These are phyloP conservation scores for Bombus impatiens DNA, from an alignment of 1,140 invertebrate genomes.

Conservation along the genomic window DNA sequence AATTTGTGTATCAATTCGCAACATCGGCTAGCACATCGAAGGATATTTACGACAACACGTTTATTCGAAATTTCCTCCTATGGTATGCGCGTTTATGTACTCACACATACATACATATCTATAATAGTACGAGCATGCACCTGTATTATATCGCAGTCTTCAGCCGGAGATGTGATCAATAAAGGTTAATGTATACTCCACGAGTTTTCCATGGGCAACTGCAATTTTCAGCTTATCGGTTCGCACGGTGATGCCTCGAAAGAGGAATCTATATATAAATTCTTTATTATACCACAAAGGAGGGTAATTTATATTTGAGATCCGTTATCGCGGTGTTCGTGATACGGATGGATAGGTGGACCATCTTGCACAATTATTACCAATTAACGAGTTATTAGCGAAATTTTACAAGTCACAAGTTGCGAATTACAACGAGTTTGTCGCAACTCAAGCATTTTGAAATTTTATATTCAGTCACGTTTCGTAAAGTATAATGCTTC, in stretches of 20 bases:
- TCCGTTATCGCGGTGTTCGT: background rate
- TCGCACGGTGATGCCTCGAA: conserved; percentile 18
- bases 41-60: conserved; percentile 32
- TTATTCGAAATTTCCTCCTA: conserved; percentile 36
- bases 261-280: conserved; percentile 26
- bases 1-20: conserved; percentile 39
- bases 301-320: conserved; percentile 23
- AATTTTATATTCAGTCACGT: too few species aligned
- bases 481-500: too few species aligned
- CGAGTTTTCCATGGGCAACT: conserved; percentile 1
- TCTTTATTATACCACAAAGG: conserved; percentile 13
- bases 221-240: conserved; percentile 50
- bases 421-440: too few species aligned
- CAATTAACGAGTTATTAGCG: too few species aligned
- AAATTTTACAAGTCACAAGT: too few species aligned
- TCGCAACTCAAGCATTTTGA: too few species aligned
- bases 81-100: background rate
- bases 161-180: conserved; percentile 39
- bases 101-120: background rate
- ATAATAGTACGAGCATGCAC: background rate
- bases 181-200: conserved; percentile 40
- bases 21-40: background rate
- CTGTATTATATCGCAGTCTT: background rate
- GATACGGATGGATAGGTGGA: background rate
- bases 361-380: background rate